phyloP scores from a whole-genome alignment of 2,797 vertebrate species.

The Squalus acanthias region DNA sequence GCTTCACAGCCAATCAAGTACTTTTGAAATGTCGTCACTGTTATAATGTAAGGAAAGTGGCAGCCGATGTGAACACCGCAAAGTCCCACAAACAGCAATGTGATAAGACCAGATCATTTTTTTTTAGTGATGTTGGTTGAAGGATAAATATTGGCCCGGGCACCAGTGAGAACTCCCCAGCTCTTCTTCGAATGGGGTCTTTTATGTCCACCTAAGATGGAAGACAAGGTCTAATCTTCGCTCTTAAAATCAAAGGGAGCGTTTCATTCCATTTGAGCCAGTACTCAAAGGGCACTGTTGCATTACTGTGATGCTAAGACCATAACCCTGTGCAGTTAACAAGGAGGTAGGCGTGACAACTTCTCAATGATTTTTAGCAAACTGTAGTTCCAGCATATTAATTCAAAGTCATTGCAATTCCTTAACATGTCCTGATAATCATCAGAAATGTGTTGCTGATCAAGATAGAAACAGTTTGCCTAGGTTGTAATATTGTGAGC shows the following conservation, averaged over 20 bases:
- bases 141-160: not conserved
- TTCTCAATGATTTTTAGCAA: not conserved
- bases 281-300: not conserved
- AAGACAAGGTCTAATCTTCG: not conserved
- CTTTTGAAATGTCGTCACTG: not conserved
- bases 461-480: not conserved
- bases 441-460: not conserved
- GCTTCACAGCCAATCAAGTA: not conserved
- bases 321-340: not conserved
- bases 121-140: not conserved
- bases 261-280: not conserved
- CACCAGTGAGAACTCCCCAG: not conserved
- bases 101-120: not conserved
- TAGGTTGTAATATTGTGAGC: not conserved
- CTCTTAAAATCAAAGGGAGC: not conserved
- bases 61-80: not conserved
- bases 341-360: not conserved
- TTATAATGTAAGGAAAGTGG: not conserved
- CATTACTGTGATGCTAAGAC: not conserved
- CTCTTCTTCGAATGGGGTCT: not conserved
- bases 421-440: not conserved
- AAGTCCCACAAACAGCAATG: not conserved
- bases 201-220: not conserved
- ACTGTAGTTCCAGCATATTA: not conserved
- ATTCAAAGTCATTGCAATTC: not conserved